These are phyloP conservation scores for Sebastes paucispinis DNA, from an alignment of 2,797 vertebrate species.

Conservation along the genomic window DNA sequence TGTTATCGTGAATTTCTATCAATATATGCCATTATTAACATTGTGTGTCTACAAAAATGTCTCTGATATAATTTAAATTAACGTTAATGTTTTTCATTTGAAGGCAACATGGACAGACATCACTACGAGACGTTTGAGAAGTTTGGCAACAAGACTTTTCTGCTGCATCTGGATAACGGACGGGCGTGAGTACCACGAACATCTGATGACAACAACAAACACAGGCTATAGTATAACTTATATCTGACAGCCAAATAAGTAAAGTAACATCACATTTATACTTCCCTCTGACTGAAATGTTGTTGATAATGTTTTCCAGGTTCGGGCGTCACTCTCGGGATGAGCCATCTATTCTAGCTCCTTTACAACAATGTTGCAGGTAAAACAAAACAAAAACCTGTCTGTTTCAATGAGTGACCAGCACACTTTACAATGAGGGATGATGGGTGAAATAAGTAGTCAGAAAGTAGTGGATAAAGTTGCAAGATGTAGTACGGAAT, in stretches of 20 bases:
- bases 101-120: slow-evolving; percentile 96
- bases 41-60: background rate
- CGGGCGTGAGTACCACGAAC: slow-evolving; percentile 84
- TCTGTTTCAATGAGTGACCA: background rate
- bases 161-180: slow-evolving; percentile 94
- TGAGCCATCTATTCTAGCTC: too few relatives aligned
- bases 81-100: background rate
- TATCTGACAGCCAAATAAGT: background rate
- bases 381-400: slow-evolving; percentile 53
- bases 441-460: background rate
- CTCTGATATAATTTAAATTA: background rate
- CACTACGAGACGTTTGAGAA: slow-evolving; percentile 96
- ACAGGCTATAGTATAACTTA: background rate
- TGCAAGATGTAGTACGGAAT: background rate
- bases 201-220: background rate
- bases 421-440: too few relatives aligned
- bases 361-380: slow-evolving; percentile 90
- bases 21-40: background rate
- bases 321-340: background rate
- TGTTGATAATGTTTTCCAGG: slow-evolving; percentile 66
- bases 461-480: background rate
- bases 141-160: slow-evolving; percentile 92
- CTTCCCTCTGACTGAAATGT: background rate
- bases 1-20: background rate
- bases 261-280: background rate